Evolutionary conservation across 2,797 vertebrate genomes (phyloP), one percentile per base, ranked within the genome.

Genomic region (Peromyscus aztecus): DNA sequence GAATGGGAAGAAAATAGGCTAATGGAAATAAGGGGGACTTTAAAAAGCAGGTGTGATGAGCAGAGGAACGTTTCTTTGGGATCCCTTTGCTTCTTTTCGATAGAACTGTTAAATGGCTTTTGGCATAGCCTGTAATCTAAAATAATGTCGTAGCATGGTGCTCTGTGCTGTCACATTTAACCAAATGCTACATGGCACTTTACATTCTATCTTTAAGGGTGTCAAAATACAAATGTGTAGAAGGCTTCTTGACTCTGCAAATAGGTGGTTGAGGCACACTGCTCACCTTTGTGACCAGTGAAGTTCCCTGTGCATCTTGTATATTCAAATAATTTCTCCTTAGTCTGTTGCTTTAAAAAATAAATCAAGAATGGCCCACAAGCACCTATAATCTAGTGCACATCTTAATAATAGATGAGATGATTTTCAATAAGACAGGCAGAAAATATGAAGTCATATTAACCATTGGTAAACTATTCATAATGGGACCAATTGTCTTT

Each of bases 11-110:
- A 96, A 95, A 97, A 98, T 96, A 97, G 94, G 95, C 84, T 98
- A 96, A 97, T 96, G 94, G 97, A 98, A 98, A 98, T 98, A 95
- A 90, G 61, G 65, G 71, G 97, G 77, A 97, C 81, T 97, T 96
- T 95, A 87, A 97, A 90, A 92, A 96, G 94, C 40, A 98, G 86
- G 87, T 55, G 90, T 91, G 89, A 94, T 88, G 73, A 96, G 55
- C 43, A 93, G 17, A 81, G 87, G 40, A 96, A 7, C 0, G 67
- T 95, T 97, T 98, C 94, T 73, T 7, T 96, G 76, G 77, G 59
- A 43, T 85, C 96, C 92, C 59, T 97, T 95, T 88, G 19, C 46
- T 94, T 94, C 61, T 95, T 96, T 77, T 77, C 93, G 65, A 63
- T 96, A 73, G 10, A 88, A 65, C 11, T 90, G 43, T 24, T 96